Base-by-base conservation (phyloP, 2,113 vertebrate species). In the Coptodon rendalli region DNA sequence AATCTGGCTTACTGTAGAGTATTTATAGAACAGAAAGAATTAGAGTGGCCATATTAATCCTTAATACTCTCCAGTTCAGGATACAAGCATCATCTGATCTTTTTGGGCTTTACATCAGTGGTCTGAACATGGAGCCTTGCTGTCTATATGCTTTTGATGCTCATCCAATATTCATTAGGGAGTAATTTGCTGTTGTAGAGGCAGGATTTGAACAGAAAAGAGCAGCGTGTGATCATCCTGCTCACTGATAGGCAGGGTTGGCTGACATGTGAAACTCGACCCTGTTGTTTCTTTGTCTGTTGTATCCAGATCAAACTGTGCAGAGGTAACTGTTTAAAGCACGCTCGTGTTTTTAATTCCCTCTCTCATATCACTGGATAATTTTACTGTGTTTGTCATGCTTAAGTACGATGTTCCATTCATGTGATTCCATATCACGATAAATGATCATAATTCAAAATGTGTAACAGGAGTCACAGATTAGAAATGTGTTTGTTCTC, bases 11-110 rank as follows among this genome's bases (percentile, higher is more conserved):
- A 78, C 89, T 54, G 82, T 24, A 14, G 53, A 81, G 57, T 92
- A 93, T 92, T 86, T 91, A 87, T 94, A 93, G 89, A 91, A 89
- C 83, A 90, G 78, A 92, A 79, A 53, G 85, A 91, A 87, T 24
- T 14, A 24, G 56, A 90, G 89, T 89, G 87, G 87, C 87, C 85
- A 88, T 86, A 87, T 89, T 84, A 85, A 90, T 90, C 87, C 83
- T 19, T 52, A 81, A 91, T 90, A 86, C 88, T 91, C 83, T 16
- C 71, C 61, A 68, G 85, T 80, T 89, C 50, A 71, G 78, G 81
- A 56, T 66, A 11, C 59, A 80, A 80, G 53, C 40, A 61, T 68
- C 87, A 38, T 90, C 83, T 86, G 88, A 91, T 90, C 85, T 85
- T 87, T 63, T 19, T 17, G 61, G 45, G 85, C 87, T 83, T 88